Evolutionary conservation across 1,140 invertebrate genomes (phyloP), one percentile per base, ranked within the genome.

Genomic region (Hylyphantes graminicola): DNA sequence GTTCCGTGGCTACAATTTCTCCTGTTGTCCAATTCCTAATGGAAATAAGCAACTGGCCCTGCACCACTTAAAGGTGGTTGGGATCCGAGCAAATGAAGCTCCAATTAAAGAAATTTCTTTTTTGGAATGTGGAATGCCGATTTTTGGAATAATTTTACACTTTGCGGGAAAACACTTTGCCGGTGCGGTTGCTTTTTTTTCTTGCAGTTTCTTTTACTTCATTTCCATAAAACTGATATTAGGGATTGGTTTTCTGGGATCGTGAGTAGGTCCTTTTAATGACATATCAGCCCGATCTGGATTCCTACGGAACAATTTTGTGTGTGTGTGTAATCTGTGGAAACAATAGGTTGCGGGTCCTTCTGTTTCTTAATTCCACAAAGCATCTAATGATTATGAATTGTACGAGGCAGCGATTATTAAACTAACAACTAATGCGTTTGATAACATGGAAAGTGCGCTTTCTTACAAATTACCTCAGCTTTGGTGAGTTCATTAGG

Each of bases 201-300:
- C 50, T 9, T 57, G 21, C 15, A 5, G 53, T 54, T 78, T 54
- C 67, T 55, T 65, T 78, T 67, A 63, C 68, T 73, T 72, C 79
- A 81, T 81, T 81, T 73, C 10, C 79, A 81, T 81, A 73, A 81
- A 81, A 63, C 8, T 11, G 17, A 9, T 70, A 81, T 81, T 81
- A 81, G 21, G 64, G 11, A 15, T 12, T 48, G 19, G 10, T 55
- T n/a, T n/a, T 75, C 15, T 59, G 11, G 15, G 21, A 17, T 10
- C 48, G 21, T 10, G 15, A 51, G 67, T 81, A 73, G 73, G 72
- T 57, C 11, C 8, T 17, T 11, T 8, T 81, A 81, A 81, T 81
- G 68, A 81, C 35, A 73, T 35, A 79, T 65, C 21, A 12, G 15
- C 0, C n/a, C 9, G 57, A 50, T 15, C 35, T 55, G 4, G 15